A percentile compares a stretch with the other conserved stretches of the same genome.
These are phyloP conservation scores for Gastracanthus pulcherrimus DNA, from an alignment of 2,888 invertebrate species.

Conservation along the genomic window DNA sequence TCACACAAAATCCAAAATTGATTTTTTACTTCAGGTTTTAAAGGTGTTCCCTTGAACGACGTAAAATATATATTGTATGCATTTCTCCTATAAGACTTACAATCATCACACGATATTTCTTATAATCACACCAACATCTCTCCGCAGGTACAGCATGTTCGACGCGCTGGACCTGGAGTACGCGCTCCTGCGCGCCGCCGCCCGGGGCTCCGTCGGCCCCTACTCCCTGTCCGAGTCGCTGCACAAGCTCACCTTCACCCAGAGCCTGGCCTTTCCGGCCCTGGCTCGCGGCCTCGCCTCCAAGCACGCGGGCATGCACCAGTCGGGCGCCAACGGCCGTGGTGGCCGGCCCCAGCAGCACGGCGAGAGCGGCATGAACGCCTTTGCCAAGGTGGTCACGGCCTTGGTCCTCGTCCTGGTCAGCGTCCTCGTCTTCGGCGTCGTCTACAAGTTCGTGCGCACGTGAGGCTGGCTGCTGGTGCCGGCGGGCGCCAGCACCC, in stretches of 20 bases:
- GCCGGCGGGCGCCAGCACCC: conserved; percentile 73
- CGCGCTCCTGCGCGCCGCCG: conserved; percentile 83
- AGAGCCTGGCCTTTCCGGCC: conserved; percentile 86
- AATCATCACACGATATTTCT: background rate
- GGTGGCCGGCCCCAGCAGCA: conserved; percentile 80
- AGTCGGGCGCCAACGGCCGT: conserved; percentile 53
- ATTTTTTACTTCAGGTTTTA: too few species aligned
- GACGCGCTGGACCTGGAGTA: conserved; percentile 86
- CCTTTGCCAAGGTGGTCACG: conserved; percentile 85
- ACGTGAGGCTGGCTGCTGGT: conserved; percentile 89
- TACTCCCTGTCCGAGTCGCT: conserved; percentile 85
- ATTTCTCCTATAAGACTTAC: too few species aligned
- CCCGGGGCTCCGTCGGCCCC: conserved; percentile 85
- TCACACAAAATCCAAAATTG: too few species aligned
- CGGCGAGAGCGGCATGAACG: conserved; percentile 83
- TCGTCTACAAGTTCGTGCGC: conserved; percentile 86
- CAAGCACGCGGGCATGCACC: conserved; percentile 80
- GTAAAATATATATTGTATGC: too few species aligned
- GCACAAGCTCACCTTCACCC: conserved; percentile 86
- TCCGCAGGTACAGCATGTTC: conserved; percentile 82
- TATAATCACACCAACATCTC: background rate
- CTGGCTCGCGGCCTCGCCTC: conserved; percentile 84
- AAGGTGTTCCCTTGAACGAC: too few species aligned
- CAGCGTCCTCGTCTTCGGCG: conserved; percentile 85
- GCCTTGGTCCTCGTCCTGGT: conserved; percentile 84